Base-by-base conservation (phyloP, 2,797 vertebrate genomes). In the Schizopygopsis pylzovi region DNA sequence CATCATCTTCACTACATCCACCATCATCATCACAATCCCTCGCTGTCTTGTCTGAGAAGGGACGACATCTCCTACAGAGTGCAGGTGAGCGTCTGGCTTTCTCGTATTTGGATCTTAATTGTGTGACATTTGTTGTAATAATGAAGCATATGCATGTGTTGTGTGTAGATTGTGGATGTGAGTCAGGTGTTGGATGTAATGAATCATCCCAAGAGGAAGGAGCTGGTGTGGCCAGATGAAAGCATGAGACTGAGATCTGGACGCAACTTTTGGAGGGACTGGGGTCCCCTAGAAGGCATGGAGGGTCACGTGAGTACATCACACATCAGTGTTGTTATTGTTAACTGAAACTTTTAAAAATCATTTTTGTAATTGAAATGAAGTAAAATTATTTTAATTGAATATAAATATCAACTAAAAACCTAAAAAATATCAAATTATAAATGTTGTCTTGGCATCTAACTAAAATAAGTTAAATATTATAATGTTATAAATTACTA, bases 201-300 rank as follows among this genome's bases (percentile, higher is more conserved):
- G 90, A 98, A 99, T 93, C 86, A 98, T 88, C 98, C 98, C 12
- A 99, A 98, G 95, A 95, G 98, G 87, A 99, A 98, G 91, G 98
- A 99, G 93, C 96, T 99, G 91, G 97, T 98, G 94, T 99, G 98
- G 98, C 98, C 98, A 81, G 98, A 99, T 52, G 98, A 99, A 92
- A 94, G 95, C 0, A 92, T 98, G 93, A 96, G 97, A 92, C 94
- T 98, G 91, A 97, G 97, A 93, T 97, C 98, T 82, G 98, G 98
- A 89, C 96, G 97, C 88, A 98, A 96, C 93, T 97, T 96, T 95
- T 99, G 98, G 98, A 98, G 97, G 93, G 98, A 99, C 92, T 99
- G 98, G 98, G 97, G 96, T 96, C 98, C 98, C 89, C 93, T 96
- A 89, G 97, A 99, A 95, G 98, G 98, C 94, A 99, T 99, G 98